A percentile compares a stretch with the other conserved stretches of the same genome.
phyloP scores from a whole-genome alignment of 2,888 invertebrate genomes.

The Lochmaea capreae region DNA sequence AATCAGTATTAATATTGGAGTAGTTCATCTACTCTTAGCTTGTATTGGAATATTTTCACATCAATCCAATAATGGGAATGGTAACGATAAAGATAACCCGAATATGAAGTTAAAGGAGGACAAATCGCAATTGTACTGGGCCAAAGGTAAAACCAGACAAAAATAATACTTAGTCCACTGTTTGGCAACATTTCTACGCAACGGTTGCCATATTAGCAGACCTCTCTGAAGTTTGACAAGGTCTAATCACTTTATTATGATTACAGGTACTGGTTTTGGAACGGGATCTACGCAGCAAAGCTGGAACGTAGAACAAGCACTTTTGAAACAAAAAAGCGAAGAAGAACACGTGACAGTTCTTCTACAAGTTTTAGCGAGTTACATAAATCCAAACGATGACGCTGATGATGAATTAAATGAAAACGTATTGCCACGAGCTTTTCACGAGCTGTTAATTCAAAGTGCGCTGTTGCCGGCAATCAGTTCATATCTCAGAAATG shows the following conservation, averaged over 20 bases:
- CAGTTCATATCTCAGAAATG: constrained; percentile 91
- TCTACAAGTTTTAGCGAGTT: constrained; percentile 84
- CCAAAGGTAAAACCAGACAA: constrained; percentile 74
- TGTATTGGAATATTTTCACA: constrained; percentile 92
- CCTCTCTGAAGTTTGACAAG: too few relatives aligned
- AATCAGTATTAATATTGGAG: constrained; percentile 86
- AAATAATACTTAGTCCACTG: too few relatives aligned
- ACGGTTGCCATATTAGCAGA: too few relatives aligned
- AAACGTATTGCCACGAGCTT: constrained; percentile 73
- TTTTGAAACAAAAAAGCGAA: constrained; percentile 88
- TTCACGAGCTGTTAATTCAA: constrained; percentile 80
- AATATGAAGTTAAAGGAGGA: constrained; percentile 60
- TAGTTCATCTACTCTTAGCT: constrained; percentile 85
- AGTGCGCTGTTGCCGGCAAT: constrained; percentile 90
- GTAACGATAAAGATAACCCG: constrained; percentile 57
- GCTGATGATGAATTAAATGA: constrained; percentile 64
- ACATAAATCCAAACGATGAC: constrained; percentile 81
- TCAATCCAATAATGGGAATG: constrained; percentile 71
- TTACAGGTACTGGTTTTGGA: constrained; percentile 85
- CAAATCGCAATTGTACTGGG: constrained; percentile 88
- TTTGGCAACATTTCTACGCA: too few relatives aligned
- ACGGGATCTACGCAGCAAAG: constrained; percentile 95
- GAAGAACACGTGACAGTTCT: constrained; percentile 91
- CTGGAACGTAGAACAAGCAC: constrained; percentile 97
- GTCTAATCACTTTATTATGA: too few relatives aligned